Evolutionary conservation across 2,113 vertebrate genomes (phyloP).

Genomic region (Tretioscincus oriximinensis): DNA sequence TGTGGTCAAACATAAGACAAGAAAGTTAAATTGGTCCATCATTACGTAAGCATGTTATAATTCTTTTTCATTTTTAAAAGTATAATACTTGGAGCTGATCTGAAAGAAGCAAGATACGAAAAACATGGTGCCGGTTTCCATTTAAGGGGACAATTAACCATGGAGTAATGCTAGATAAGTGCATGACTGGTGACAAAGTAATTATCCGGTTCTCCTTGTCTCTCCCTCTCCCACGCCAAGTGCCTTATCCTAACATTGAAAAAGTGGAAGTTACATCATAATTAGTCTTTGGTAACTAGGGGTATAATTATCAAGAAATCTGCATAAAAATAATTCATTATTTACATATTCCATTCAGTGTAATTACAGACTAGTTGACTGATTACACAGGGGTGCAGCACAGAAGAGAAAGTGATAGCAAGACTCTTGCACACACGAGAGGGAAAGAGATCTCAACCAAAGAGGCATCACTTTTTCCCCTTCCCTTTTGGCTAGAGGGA

Average conservation of each 20-base stretch:
- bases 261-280: constrained; percentile 76
- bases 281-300: constrained; percentile 78
- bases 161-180: constrained; percentile 56
- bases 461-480: constrained; percentile 47
- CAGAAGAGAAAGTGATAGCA: constrained; percentile 77
- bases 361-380: constrained; percentile 79
- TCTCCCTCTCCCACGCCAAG: constrained; percentile 59
- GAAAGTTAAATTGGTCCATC: constrained; percentile 12
- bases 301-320: constrained; percentile 84
- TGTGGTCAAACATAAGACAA: no score
- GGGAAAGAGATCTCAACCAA: constrained; percentile 59
- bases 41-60: neutral
- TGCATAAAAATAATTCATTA: constrained; percentile 84
- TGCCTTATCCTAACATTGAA: constrained; percentile 68
- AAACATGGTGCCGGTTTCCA: constrained; percentile 40
- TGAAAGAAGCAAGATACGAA: constrained; percentile 50
- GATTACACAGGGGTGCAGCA: constrained; percentile 73
- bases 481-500: neutral
- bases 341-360: constrained; percentile 80
- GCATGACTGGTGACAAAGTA: constrained; percentile 65
- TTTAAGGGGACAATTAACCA: constrained; percentile 65
- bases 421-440: constrained; percentile 54
- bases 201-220: constrained; percentile 73
- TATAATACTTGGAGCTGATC: constrained; percentile 41
- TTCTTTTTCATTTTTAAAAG: neutral